Evolutionary conservation across 2,888 invertebrate species (phyloP), one percentile per base, ranked within the genome.

Genomic region (Glomeris marginata): DNA sequence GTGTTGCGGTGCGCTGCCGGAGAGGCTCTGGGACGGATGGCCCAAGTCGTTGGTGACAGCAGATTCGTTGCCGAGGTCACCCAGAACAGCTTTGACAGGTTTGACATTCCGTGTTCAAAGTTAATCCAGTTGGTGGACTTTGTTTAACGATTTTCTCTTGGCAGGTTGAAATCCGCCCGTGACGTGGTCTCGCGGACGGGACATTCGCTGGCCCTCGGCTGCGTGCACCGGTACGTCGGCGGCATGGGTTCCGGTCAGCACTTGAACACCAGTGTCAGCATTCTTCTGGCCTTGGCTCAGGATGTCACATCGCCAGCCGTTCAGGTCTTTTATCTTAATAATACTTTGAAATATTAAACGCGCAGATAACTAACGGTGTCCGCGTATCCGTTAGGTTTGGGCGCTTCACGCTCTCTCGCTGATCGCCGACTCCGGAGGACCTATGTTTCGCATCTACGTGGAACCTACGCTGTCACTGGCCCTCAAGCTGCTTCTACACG

Each of bases 401-500:
- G 84, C 97, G 0, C 72, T 98, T 13, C 92, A 97, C 70, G 94
- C 97, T 0, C 70, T 98, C 21, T 86, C 92, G 0, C 75, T 97
- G 55, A 85, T 98, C 53, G 94, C 92, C 2, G 95, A 97, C 68
- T 94, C 95, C 0, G 94, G 97, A 1, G 98, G 98, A 0, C 97
- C 98, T 1, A 95, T 98, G 92, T 98, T 98, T 72, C 77, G 95
- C 20, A 81, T 88, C 22, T 98, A 92, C 68, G 94, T 97, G 16
- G 97, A 98, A 64, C 88, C 92, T 1, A 84, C 91, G 0, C 72
- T 98, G 49, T 84, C 85, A 10, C 73, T 94, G 46, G 83, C 87
- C n/a, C 70, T 98, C 52, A 90, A 91, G 63, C 73, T 95, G 48
- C 71, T 94, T 47, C 74, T 94, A 54, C 81, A 80, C 48, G 86